Evolutionary conservation across 2,888 invertebrate genomes (phyloP), one percentile per base, ranked within the genome.

Genomic region (Entomobrya proxima): DNA sequence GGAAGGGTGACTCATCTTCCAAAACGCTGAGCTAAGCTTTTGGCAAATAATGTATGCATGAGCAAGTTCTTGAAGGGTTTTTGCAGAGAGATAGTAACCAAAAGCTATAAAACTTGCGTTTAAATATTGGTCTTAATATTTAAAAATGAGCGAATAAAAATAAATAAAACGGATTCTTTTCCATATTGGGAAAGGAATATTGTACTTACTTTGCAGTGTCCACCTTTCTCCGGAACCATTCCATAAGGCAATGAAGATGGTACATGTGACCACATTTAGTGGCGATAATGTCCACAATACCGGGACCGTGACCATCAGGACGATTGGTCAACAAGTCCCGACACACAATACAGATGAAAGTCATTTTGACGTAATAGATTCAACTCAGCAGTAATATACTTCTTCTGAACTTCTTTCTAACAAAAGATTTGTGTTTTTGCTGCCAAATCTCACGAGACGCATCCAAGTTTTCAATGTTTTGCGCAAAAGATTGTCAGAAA

Each of bases 321-420:
- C 88, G 87, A 76, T 89, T 88, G 74, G 89, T 88, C 86, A 89
- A 58, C 55, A 89, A 77, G 79, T 89, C 89, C 75, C 89, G 88
- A 80, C 89, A 89, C 75, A 89, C 89, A 78, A 89, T 89, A 83
- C 89, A 89, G 64, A 89, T 88, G 86, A 89, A 89, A 86, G 86
- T 88, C 89, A 89, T 89, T 40, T 76, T 86, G 47, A 47, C 21
- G 67, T 9, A 21, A 61, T n/a, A n/a, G n/a, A n/a, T n/a, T n/a
- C n/a, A n/a, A n/a, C n/a, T n/a, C n/a, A n/a, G n/a, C n/a, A n/a
- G 35, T 35, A 52, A 61, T 11, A 30, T 61, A 27, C 5, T 64
- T 37, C 1, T 75, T 52, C 37, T 75, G 50, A 40, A 11, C 52
- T 77, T 77, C 27, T 40, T 50, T n/a, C 18, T 44, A 52, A 32